phyloP scores from a whole-genome alignment of 2,888 invertebrate species.

The Enoplolaimus lenunculus region DNA sequence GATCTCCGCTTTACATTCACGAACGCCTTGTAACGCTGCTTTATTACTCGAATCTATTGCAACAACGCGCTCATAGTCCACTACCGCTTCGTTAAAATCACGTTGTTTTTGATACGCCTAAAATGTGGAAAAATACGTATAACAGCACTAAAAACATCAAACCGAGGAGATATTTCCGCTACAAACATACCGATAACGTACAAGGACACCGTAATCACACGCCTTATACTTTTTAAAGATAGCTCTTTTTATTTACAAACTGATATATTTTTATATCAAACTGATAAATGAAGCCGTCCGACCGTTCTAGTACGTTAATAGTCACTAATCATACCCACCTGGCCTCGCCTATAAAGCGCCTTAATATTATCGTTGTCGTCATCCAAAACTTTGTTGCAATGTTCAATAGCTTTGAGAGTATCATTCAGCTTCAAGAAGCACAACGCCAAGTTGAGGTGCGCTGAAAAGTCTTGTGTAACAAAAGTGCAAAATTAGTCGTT shows the following conservation, averaged over 20 bases:
- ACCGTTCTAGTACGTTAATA: too few relatives aligned
- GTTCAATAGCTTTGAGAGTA: constrained; percentile 55
- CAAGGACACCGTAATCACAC: too few relatives aligned
- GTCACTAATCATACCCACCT: too few relatives aligned
- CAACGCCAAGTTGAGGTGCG: constrained; percentile 64
- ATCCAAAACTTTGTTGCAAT: constrained; percentile 62
- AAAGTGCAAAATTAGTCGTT: too few relatives aligned
- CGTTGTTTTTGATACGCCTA: constrained; percentile 57
- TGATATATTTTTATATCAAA: too few relatives aligned
- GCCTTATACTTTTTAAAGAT: too few relatives aligned
- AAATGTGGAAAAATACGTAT: constrained; percentile 22
- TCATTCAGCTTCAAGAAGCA: constrained; percentile 63
- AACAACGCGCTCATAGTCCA: constrained; percentile 62
- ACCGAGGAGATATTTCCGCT: too few relatives aligned
- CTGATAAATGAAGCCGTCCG: too few relatives aligned
- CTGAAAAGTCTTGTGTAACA: too few relatives aligned
- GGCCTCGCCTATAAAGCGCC: constrained; percentile 58
- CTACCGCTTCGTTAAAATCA: constrained; percentile 61
- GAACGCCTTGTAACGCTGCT: constrained; percentile 54
- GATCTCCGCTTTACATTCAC: constrained; percentile 55
- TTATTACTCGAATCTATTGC: constrained; percentile 68
- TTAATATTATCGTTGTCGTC: constrained; percentile 66
- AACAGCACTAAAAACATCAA: background rate
- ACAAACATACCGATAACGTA: background rate
- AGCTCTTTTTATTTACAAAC: too few relatives aligned